These are phyloP conservation scores for Ceyx erithaca DNA, from an alignment of 2,797 vertebrate genomes.

Conservation along the genomic window DNA sequence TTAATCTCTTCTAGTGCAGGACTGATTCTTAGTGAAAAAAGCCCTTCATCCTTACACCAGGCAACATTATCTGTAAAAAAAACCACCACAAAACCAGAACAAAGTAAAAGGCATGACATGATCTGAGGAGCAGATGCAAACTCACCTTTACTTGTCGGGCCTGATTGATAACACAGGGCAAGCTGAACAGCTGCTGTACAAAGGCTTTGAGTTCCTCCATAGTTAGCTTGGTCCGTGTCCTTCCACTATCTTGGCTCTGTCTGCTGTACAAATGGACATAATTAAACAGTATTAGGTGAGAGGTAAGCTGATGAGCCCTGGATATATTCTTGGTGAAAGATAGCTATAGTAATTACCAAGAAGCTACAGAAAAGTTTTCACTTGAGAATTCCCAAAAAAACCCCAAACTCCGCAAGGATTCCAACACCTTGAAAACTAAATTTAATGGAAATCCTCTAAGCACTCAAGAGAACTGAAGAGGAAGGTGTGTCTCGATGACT, in stretches of 20 bases:
- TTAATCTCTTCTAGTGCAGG: neutral
- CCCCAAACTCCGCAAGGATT: neutral
- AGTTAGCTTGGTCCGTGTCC: constrained; percentile 91
- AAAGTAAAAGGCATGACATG: neutral
- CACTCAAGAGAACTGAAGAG: neutral
- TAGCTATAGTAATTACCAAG: neutral
- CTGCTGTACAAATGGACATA: constrained; percentile 74
- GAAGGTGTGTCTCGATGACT: neutral
- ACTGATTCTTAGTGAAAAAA: neutral
- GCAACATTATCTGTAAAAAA: neutral
- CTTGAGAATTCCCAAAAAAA: neutral
- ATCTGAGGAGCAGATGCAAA: neutral
- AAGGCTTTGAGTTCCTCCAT: constrained; percentile 98
- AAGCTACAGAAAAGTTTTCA: neutral
- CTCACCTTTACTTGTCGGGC: constrained; percentile 95
- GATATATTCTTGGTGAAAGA: neutral
- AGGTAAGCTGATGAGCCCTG: neutral
- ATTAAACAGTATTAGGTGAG: neutral
- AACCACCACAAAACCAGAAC: neutral
- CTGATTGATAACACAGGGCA: constrained; percentile 96
- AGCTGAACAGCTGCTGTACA: constrained; percentile 93
- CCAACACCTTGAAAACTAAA: neutral
- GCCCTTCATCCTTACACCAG: neutral
- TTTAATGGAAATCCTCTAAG: neutral
- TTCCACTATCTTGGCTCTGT: constrained; percentile 87